These are phyloP conservation scores for Electrophaes corylata DNA, from an alignment of 2,888 invertebrate genomes.

Conservation along the genomic window DNA sequence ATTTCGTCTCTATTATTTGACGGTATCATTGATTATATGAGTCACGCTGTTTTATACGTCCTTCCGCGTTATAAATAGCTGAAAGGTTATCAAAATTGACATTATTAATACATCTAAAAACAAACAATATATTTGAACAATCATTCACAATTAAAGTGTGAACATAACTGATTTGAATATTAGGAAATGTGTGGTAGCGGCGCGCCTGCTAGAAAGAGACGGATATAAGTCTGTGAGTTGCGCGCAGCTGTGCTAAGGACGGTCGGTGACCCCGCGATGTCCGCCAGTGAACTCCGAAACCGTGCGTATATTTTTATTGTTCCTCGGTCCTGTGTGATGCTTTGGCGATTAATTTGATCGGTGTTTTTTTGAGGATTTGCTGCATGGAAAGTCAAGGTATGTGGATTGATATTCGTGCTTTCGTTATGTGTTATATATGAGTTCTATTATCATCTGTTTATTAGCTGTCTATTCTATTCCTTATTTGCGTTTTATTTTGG, in stretches of 20 bases:
- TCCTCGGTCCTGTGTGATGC: constrained; percentile 46
- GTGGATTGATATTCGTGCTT: constrained; percentile 13
- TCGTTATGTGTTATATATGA: neutral
- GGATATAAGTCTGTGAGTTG: constrained; percentile 60
- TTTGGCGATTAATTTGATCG: constrained; percentile 39
- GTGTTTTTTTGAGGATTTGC: constrained; percentile 18
- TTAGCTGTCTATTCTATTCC: neutral
- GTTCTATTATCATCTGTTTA: neutral
- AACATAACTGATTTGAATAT: constrained; percentile 50
- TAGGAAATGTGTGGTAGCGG: constrained; percentile 44
- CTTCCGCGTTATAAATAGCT: constrained; percentile 13
- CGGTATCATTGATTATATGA: neutral
- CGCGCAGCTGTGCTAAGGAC: constrained; percentile 80
- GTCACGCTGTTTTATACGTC: neutral
- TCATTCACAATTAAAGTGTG: constrained; percentile 38
- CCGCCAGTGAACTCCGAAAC: constrained; percentile 83
- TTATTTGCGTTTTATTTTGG: neutral
- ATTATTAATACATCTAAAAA: constrained; percentile 4
- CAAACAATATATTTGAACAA: constrained; percentile 16
- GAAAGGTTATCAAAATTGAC: constrained; percentile 2
- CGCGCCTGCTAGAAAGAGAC: constrained; percentile 69
- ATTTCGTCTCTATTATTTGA: neutral
- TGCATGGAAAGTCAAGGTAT: constrained; percentile 22
- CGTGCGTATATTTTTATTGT: constrained; percentile 69
- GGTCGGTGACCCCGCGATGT: constrained; percentile 80